phyloP scores from a whole-genome alignment of 1,140 invertebrate species.

The Saxidomus purpurata region DNA sequence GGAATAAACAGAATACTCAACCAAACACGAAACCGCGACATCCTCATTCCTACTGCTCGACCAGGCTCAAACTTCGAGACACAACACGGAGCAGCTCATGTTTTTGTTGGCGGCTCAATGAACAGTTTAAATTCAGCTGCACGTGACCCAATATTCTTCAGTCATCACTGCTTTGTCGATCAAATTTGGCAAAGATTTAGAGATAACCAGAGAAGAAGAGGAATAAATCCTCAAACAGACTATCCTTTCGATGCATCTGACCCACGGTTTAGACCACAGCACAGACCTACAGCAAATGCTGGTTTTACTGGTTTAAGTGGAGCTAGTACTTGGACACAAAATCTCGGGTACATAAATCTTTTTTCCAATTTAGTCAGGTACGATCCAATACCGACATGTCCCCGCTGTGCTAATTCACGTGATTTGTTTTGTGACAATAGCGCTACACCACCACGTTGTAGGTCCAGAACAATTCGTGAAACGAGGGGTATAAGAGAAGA shows the following conservation, averaged over 20 bases:
- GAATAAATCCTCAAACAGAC: slow-evolving; percentile 67
- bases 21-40: slow-evolving; percentile 62
- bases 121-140: slow-evolving; percentile 77
- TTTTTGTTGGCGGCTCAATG: slow-evolving; percentile 79
- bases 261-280: slow-evolving; percentile 42
- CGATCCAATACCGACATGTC: slow-evolving; percentile 75
- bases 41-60: slow-evolving; percentile 60
- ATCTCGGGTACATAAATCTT: slow-evolving; percentile 72
- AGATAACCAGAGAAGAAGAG: slow-evolving; percentile 66
- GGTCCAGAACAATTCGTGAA: slow-evolving; percentile 47
- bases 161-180: slow-evolving; percentile 86
- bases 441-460: slow-evolving; percentile 36
- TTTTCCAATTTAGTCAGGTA: slow-evolving; percentile 72
- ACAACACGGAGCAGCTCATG: slow-evolving; percentile 77
- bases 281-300: slow-evolving; percentile 58
- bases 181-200: slow-evolving; percentile 80
- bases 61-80: slow-evolving; percentile 75
- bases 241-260: slow-evolving; percentile 50
- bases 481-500: background rate
- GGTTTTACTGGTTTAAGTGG: slow-evolving; percentile 72
- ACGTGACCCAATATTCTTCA: slow-evolving; percentile 86
- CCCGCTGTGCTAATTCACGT: slow-evolving; percentile 73
- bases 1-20: slow-evolving; percentile 62
- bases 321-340: slow-evolving; percentile 44
- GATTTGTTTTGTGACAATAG: slow-evolving; percentile 70